These are phyloP conservation scores for Nephila pilipes DNA, from an alignment of 1,140 invertebrate species.

Conservation along the genomic window DNA sequence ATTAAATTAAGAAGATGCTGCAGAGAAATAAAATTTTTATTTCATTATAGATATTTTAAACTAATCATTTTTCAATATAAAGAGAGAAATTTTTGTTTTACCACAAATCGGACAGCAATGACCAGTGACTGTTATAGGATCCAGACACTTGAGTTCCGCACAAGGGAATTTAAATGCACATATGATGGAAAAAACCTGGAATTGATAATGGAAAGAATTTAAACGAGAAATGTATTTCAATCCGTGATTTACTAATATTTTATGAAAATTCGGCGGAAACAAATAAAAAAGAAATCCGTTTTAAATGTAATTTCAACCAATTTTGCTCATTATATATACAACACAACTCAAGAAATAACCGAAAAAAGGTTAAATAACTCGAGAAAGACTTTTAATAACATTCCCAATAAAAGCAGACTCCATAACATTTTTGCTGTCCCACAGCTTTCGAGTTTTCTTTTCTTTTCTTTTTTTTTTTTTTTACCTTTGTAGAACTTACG, in stretches of 20 bases:
- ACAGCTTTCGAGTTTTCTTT: too few species aligned
- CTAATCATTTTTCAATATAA: neutral
- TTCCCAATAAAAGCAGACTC: too few species aligned
- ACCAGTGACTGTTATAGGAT: slow-evolving; percentile 60
- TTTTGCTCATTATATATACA: too few species aligned
- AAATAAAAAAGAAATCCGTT: too few species aligned
- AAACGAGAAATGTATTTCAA: neutral
- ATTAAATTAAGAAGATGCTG: neutral
- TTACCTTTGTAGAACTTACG: too few species aligned
- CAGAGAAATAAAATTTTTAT: neutral
- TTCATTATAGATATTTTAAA: neutral
- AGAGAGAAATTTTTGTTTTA: neutral
- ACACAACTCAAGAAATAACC: too few species aligned
- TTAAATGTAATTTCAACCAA: too few species aligned
- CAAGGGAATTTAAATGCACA: slow-evolving; percentile 37
- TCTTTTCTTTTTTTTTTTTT: too few species aligned
- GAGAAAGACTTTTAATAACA: too few species aligned
- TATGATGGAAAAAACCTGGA: slow-evolving; percentile 43
- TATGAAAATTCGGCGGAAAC: neutral
- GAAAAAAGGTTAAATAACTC: too few species aligned
- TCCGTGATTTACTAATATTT: neutral
- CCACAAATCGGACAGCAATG: slow-evolving; percentile 70
- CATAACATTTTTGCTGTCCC: too few species aligned
- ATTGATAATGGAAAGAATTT: neutral
- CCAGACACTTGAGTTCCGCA: slow-evolving; percentile 21